Percentiles rank a stretch among this genome's conserved stretches.
Evolutionary conservation across 1,140 invertebrate genomes (phyloP).

Genomic region (Lucilia cuprina): DNA sequence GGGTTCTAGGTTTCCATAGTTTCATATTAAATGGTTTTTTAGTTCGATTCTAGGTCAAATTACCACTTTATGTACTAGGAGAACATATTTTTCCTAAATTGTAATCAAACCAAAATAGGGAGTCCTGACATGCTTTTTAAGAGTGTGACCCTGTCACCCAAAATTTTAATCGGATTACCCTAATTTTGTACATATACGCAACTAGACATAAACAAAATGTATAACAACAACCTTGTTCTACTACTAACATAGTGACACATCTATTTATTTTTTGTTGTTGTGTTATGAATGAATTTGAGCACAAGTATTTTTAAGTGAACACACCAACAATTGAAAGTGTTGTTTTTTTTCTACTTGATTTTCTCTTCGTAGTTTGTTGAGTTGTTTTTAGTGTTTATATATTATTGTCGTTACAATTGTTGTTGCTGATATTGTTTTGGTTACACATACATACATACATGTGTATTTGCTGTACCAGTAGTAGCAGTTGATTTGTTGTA

Average conservation of each 20-base stretch:
- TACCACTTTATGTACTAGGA: too few relatives aligned
- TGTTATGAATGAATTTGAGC: background rate
- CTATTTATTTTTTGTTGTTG: background rate
- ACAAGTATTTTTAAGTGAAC: background rate
- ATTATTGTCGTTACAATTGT: background rate
- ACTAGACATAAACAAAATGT: too few relatives aligned
- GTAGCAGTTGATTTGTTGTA: background rate
- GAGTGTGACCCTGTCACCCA: too few relatives aligned
- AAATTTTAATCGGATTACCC: too few relatives aligned
- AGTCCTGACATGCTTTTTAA: too few relatives aligned
- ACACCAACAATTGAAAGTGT: background rate
- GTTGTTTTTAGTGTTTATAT: background rate
- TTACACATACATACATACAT: background rate
- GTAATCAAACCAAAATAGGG: too few relatives aligned
- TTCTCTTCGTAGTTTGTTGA: background rate
- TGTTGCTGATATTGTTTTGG: background rate
- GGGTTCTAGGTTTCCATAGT: too few relatives aligned
- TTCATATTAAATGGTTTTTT: too few relatives aligned
- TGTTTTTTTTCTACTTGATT: background rate
- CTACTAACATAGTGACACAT: conserved; percentile 8
- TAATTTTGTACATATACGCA: too few relatives aligned
- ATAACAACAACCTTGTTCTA: background rate
- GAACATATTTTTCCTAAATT: too few relatives aligned
- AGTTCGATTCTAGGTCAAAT: too few relatives aligned
- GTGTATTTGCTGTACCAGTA: background rate